These are phyloP conservation scores for Pica pica DNA, from an alignment of 2,113 vertebrate genomes.

Conservation along the genomic window DNA sequence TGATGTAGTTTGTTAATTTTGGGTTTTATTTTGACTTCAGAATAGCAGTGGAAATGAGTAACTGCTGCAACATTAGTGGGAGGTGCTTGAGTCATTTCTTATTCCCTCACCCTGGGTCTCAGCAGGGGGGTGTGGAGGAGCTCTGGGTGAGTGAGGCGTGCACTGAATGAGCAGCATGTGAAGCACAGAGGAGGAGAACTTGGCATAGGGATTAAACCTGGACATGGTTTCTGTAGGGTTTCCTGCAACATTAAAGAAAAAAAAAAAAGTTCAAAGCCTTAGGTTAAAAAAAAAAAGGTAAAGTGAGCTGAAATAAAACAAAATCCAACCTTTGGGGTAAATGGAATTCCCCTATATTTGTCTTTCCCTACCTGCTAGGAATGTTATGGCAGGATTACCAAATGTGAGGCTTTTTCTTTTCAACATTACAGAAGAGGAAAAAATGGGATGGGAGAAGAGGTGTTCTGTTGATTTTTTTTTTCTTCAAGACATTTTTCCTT, in stretches of 20 bases:
- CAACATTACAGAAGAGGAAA: not conserved
- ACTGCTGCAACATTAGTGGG: not conserved
- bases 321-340: not conserved
- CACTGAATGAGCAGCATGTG: fast-evolving
- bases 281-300: not conserved
- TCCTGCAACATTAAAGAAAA: not conserved
- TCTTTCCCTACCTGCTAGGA: not conserved
- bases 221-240: not conserved
- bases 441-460: not conserved
- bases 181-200: not conserved
- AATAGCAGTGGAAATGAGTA: not conserved
- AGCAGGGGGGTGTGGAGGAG: fast-evolving
- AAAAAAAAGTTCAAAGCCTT: not conserved
- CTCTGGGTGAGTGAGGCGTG: not conserved
- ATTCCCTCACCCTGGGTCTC: not conserved
- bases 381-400: not conserved
- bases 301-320: not conserved
- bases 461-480: not conserved
- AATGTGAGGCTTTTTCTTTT: not conserved
- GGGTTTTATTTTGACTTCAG: not conserved
- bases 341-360: not conserved
- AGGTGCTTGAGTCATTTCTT: not conserved
- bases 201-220: not conserved
- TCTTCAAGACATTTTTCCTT: not conserved
- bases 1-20: not conserved